Percentiles rank a stretch among this genome's conserved stretches.
Conservation (phyloP, 2,888 invertebrate genomes). For the Stramonita haemastoma region DNA sequence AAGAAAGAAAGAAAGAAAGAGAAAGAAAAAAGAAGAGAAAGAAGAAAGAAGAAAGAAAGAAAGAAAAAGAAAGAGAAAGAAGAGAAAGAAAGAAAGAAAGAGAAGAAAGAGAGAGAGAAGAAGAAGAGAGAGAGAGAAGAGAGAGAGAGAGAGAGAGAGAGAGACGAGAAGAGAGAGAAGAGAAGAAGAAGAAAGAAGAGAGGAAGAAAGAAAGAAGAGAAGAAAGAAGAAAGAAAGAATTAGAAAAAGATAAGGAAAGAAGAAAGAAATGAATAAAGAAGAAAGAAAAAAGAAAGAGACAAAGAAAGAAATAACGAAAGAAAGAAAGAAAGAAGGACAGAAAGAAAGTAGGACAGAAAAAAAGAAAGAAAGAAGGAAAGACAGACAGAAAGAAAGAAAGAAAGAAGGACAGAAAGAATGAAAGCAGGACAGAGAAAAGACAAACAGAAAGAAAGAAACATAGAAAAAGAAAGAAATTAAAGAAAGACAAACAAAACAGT, state of each 20-base stretch:
- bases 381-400: background rate
- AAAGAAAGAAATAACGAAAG: background rate
- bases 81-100: background rate
- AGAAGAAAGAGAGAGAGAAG: too few species aligned
- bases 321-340: background rate
- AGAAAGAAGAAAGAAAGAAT: background rate
- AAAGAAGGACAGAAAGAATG: too few species aligned
- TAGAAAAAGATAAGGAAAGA: background rate
- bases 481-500: too few species aligned
- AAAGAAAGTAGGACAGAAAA: background rate
- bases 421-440: background rate
- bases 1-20: background rate
- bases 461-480: too few species aligned
- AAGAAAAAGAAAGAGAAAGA: too few species aligned
- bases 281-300: background rate
- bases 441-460: background rate
- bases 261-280: conserved; percentile 30
- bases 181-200: background rate
- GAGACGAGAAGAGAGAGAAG: background rate
- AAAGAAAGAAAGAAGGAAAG: background rate
- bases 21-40: too few species aligned
- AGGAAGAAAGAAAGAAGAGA: background rate
- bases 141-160: too few species aligned
- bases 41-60: background rate
- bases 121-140: background rate